Evolutionary conservation across 2,797 vertebrate species (phyloP), one percentile per base, ranked within the genome.

Genomic region (Rousettus madagascariensis): DNA sequence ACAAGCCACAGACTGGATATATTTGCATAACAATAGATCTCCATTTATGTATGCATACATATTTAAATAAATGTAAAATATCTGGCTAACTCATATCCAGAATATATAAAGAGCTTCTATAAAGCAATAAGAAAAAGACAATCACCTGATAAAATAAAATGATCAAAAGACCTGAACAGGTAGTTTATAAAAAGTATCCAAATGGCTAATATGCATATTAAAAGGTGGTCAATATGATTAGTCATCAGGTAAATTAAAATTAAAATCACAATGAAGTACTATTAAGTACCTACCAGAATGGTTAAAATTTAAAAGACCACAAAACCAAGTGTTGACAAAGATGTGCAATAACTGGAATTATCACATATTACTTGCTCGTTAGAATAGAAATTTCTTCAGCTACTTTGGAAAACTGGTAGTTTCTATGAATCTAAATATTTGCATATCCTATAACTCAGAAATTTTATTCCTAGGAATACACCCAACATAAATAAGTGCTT

Each of bases 261-360:
- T 38, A 84, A 95, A 95, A 61, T 65, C 12, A 46, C 89, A 91
- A 63, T 20, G 43, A 82, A 16, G 71, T 66, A 49, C 20, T 75
- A 26, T 8, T 41, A 26, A 2, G 10, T 8, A 33, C 2, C 55
- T n/a, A 36, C 17, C 10, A 77, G 41, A 69, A 68, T 33, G 19
- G 43, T 53, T 80, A 72, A 80, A 80, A 71, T 46, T 63, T 16
- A 93, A 89, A 80, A 36, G 41, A 51, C 30, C 38, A 51, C 0
- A 91, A 46, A 66, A 66, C 11, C 13, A 95, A 91, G 63, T 78
- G 7, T 36, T 91, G 72, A 26, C 59, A 93, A 95, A 92, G 33
- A 77, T 77, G 41, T 61, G 46, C 36, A 86, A 43, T 30, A 96
- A 90, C 71, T 90, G 11, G 20, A 72, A 55, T 92, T 33, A 24